Conservation (phyloP, 1,140 invertebrate genomes). For the Nilaparvata lugens region DNA sequence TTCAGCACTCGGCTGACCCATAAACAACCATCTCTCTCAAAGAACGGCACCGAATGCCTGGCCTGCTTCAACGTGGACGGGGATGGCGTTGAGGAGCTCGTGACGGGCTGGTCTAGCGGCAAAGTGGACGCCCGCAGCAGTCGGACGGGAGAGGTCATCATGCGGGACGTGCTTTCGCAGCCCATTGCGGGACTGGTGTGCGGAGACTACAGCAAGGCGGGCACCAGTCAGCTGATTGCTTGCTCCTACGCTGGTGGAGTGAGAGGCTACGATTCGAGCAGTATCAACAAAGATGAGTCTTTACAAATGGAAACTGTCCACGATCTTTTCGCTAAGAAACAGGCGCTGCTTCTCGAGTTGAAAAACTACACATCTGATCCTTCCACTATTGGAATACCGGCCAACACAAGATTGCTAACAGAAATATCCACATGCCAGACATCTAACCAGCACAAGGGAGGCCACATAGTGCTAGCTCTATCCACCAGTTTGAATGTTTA, state of each 20-base stretch:
- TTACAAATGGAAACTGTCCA: conserved; percentile 66
- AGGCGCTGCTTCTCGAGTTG: conserved; percentile 70
- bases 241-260: conserved; percentile 81
- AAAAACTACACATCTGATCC: conserved; percentile 51
- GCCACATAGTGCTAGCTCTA: conserved; percentile 57
- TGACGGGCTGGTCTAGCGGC: conserved; percentile 90
- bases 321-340: conserved; percentile 71
- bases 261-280: conserved; percentile 52
- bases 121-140: conserved; percentile 80
- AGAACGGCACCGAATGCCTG: conserved; percentile 63
- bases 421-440: not conserved
- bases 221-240: conserved; percentile 72
- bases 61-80: conserved; percentile 63
- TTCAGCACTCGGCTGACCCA: too few relatives aligned
- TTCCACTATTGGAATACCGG: conserved; percentile 26
- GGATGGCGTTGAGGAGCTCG: conserved; percentile 63
- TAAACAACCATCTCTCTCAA: too few relatives aligned
- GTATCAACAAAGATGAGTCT: conserved; percentile 37
- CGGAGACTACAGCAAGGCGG: conserved; percentile 73
- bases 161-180: conserved; percentile 64
- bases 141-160: conserved; percentile 73
- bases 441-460: conserved; percentile 12
- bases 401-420: not conserved
- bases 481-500: too few relatives aligned
- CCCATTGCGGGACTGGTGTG: conserved; percentile 72